These are phyloP conservation scores for Lucilia cuprina DNA, from an alignment of 1,140 invertebrate species.

Conservation along the genomic window DNA sequence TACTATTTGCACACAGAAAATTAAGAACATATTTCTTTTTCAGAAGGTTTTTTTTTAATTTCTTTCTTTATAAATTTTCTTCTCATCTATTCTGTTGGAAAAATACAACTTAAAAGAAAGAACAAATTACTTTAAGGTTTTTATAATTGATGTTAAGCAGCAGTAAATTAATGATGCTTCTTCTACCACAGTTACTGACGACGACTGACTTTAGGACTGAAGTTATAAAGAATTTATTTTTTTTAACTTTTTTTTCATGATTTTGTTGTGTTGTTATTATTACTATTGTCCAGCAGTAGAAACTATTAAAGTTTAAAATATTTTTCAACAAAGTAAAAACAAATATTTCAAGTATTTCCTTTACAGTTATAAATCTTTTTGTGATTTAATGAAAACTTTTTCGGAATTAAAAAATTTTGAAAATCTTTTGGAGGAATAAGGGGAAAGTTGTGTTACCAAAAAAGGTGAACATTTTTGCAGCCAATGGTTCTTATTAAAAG, in stretches of 20 bases:
- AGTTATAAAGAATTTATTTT: neutral
- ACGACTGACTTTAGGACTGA: neutral
- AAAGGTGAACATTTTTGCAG: too few species aligned
- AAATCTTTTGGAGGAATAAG: neutral
- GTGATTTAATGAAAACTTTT: neutral
- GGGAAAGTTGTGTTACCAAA: too few species aligned
- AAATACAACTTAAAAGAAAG: neutral
- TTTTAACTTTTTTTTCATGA: too few species aligned
- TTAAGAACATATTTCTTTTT: conserved; percentile 4
- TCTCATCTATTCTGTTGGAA: neutral
- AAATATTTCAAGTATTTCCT: neutral
- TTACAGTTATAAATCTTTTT: neutral
- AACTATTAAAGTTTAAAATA: conserved; percentile 8
- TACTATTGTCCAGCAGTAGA: neutral
- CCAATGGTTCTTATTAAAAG: too few species aligned
- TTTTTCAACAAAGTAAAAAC: neutral
- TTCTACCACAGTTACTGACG: neutral
- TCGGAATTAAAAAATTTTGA: neutral
- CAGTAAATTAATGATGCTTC: conserved; percentile 5
- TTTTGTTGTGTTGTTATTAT: too few species aligned
- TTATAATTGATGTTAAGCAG: conserved; percentile 11
- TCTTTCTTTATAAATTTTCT: neutral
- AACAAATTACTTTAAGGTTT: conserved; percentile 12
- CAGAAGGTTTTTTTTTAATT: neutral
- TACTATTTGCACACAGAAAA: neutral